A percentile compares a stretch with the other conserved stretches of the same genome.
These are phyloP conservation scores for Parapristionchus giblindavisi DNA, from an alignment of 2,888 invertebrate species.

Conservation along the genomic window DNA sequence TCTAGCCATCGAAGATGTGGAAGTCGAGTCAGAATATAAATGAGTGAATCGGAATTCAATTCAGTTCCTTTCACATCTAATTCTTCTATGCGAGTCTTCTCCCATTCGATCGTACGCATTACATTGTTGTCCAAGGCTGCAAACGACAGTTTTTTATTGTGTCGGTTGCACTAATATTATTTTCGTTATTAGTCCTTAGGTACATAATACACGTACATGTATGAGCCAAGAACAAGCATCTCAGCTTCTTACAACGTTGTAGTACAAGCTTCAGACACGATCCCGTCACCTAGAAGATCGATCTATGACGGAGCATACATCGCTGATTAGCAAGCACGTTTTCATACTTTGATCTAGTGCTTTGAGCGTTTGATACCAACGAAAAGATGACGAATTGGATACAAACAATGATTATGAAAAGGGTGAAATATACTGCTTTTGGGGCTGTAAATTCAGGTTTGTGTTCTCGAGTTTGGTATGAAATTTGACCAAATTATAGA, in stretches of 20 bases:
- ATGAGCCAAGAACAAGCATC: constrained; percentile 92
- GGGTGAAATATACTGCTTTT: too few species aligned
- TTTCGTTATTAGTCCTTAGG: too few species aligned
- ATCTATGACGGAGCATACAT: too few species aligned
- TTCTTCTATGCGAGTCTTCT: constrained; percentile 88
- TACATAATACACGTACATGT: constrained; percentile 79
- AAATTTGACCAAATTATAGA: too few species aligned
- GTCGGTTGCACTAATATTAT: too few species aligned
- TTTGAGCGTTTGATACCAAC: too few species aligned
- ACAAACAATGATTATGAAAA: too few species aligned
- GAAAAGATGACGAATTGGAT: too few species aligned
- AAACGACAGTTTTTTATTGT: constrained; percentile 49
- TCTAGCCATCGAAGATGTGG: constrained; percentile 87
- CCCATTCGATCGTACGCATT: constrained; percentile 97
- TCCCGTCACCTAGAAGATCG: constrained; percentile 82
- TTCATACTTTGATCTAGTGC: too few species aligned
- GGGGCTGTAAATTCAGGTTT: too few species aligned
- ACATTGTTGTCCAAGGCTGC: constrained; percentile 87
- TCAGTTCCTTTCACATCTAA: constrained; percentile 93
- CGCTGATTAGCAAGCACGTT: too few species aligned
- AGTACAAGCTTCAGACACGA: constrained; percentile 92
- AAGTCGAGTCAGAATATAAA: constrained; percentile 88
- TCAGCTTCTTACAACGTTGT: constrained; percentile 89
- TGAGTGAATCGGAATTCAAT: constrained; percentile 88
- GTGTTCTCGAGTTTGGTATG: too few species aligned